phyloP scores from a whole-genome alignment of 1,140 invertebrate genomes.

The Chironomus tepperi region DNA sequence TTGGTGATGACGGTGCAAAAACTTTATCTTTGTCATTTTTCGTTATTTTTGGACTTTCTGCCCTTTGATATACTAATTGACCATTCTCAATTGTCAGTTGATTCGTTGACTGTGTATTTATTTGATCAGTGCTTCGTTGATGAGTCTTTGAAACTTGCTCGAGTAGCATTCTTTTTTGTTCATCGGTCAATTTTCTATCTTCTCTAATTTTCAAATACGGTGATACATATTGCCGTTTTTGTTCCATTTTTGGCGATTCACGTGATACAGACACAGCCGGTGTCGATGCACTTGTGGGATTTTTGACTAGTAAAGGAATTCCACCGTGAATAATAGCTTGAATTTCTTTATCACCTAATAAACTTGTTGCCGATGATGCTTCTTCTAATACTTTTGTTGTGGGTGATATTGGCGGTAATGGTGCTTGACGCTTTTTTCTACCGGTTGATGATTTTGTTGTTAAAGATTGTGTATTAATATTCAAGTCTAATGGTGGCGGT shows the following conservation, averaged over 20 bases:
- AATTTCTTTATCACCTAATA: slow-evolving; percentile 25
- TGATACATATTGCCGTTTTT: slow-evolving; percentile 17
- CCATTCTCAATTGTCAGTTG: background rate
- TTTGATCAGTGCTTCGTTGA: background rate
- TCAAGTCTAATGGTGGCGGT: slow-evolving; percentile 43
- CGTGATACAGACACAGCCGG: background rate
- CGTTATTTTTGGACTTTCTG: slow-evolving; percentile 1
- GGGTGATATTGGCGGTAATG: slow-evolving; percentile 45
- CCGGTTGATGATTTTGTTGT: slow-evolving; percentile 29
- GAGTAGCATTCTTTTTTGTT: background rate
- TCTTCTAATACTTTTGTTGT: slow-evolving; percentile 26
- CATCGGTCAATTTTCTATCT: slow-evolving; percentile 16
- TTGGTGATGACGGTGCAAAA: slow-evolving; percentile 21
- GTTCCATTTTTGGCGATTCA: slow-evolving; percentile 22
- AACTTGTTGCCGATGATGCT: slow-evolving; percentile 16
- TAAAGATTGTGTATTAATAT: background rate
- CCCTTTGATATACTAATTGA: background rate
- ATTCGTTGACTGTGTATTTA: background rate
- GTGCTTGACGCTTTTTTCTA: slow-evolving; percentile 50
- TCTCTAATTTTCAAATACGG: slow-evolving; percentile 3
- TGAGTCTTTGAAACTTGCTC: background rate
- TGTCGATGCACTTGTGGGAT: slow-evolving; percentile 16
- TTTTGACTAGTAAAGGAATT: background rate
- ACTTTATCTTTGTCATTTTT: background rate
- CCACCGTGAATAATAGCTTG: slow-evolving; percentile 25